These are phyloP conservation scores for Pogonocichla stellata DNA, from an alignment of 2,113 vertebrate genomes.

Conservation along the genomic window DNA sequence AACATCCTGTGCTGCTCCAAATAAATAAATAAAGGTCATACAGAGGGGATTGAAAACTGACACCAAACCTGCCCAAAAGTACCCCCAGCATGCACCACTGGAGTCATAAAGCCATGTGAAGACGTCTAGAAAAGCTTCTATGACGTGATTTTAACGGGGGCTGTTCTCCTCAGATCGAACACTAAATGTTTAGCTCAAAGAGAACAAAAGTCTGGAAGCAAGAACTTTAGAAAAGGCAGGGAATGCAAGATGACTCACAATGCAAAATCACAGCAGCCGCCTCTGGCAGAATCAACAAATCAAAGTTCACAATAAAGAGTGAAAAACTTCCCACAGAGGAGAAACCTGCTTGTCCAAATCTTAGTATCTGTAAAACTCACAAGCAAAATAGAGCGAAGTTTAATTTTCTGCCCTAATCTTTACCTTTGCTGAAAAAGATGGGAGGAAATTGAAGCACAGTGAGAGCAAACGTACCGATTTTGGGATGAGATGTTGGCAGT, in stretches of 20 bases:
- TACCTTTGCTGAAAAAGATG: not conserved
- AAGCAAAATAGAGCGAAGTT: not conserved
- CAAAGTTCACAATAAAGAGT: not conserved
- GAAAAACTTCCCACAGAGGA: not conserved
- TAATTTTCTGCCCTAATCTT: not conserved
- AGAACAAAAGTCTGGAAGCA: not conserved
- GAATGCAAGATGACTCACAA: not conserved
- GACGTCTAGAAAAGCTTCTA: not conserved
- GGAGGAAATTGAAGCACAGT: not conserved
- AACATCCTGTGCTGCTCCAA: not conserved
- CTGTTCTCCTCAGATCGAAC: not conserved
- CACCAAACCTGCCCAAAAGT: not conserved
- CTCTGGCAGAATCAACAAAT: not conserved
- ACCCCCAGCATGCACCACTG: not conserved
- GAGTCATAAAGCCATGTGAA: not conserved
- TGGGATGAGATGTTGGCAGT: slow-evolving; percentile 74
- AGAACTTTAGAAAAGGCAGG: not conserved
- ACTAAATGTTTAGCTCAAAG: not conserved
- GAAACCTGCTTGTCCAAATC: not conserved
- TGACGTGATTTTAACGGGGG: not conserved
- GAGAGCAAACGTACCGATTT: slow-evolving; percentile 64
- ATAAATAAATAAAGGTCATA: not conserved
- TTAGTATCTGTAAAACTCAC: accelerated
- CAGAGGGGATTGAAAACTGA: not conserved
- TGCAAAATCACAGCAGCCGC: not conserved